These are phyloP conservation scores for Drosophila hydei DNA, from an alignment of 1,140 invertebrate species.

Conservation along the genomic window DNA sequence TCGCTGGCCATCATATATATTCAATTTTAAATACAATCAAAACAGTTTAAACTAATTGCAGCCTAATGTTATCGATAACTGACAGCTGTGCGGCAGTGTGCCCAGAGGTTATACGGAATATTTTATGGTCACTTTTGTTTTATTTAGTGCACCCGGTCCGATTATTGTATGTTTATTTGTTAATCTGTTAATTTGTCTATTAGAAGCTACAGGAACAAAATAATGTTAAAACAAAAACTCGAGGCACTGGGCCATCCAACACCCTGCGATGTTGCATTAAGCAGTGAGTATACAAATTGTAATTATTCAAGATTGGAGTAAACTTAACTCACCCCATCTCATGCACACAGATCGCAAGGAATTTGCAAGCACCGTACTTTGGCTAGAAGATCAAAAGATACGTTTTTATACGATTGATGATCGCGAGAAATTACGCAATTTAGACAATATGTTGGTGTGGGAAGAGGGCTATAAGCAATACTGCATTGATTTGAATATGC, in stretches of 20 bases:
- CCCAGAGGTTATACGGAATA: neutral
- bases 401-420: constrained; percentile 94
- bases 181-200: constrained; percentile 22
- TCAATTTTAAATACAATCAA: constrained; percentile 1
- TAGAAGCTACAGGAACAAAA: constrained; percentile 9
- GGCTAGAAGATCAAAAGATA: constrained; percentile 98
- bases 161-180: neutral
- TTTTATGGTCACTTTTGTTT: constrained; percentile 9
- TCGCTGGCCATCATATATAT: constrained; percentile 27
- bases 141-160: neutral
- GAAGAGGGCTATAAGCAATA: constrained; percentile 90
- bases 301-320: neutral
- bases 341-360: constrained; percentile 89
- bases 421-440: constrained; percentile 87
- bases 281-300: constrained; percentile 30
- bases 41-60: neutral
- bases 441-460: constrained; percentile 87
- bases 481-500: constrained; percentile 89
- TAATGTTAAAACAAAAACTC: constrained; percentile 61
- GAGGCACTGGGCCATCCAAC: constrained; percentile 89
- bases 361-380: constrained; percentile 92
- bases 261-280: constrained; percentile 80
- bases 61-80: constrained; percentile 2
- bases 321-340: neutral
- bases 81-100: constrained; percentile 9